Base-by-base conservation (phyloP, 2,113 vertebrate species). In the Scolopax mira region DNA sequence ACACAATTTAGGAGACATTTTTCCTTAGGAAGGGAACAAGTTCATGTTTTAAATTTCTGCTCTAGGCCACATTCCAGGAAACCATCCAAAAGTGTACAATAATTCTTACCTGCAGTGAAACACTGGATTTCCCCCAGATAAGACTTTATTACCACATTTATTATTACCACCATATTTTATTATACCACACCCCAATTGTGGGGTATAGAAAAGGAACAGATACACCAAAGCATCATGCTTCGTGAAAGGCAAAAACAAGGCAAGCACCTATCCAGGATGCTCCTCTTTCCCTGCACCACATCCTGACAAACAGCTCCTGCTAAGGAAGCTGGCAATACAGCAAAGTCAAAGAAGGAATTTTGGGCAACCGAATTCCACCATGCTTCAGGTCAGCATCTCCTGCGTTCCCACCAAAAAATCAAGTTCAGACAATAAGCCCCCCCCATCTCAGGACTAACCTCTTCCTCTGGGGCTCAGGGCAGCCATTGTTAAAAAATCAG, bases 191-290 rank as follows among this genome's bases (percentile, higher is more conserved):
- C 8, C 19, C 12, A 6, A 60, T 80, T 57, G 17, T 57, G 18
- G 19, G 1, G 0, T 44, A 28, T 3, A 66, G 49, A 46, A 77
- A 83, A 83, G 41, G 13, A 91, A 7, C 7, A 54, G 35, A 70
- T 52, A 55, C 10, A 12, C 11, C 55, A 27, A 41, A 89, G 18
- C 3, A 3, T 55, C 49, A 3, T 7, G 0, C 22, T 39, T 41
- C 8, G 1, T 55, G 51, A 41, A 22, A 37, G 14, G 33, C 27
- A 77, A 48, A 17, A 86, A 22, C 11, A 33, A 78, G 35, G 25
- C 2, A 4, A 72, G 25, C 22, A 69, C 4, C 13, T 3, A 1
- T 21, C 51, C 1, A 0, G 35, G 48, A 61, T 30, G 15, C 3
- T 18, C n/a, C 22, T 17, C 35, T 77, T 70, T 70, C 24, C 31